Evolutionary conservation across 1,140 invertebrate genomes (phyloP), one percentile per base, ranked within the genome.

Genomic region (Drosophila paulistorum): DNA sequence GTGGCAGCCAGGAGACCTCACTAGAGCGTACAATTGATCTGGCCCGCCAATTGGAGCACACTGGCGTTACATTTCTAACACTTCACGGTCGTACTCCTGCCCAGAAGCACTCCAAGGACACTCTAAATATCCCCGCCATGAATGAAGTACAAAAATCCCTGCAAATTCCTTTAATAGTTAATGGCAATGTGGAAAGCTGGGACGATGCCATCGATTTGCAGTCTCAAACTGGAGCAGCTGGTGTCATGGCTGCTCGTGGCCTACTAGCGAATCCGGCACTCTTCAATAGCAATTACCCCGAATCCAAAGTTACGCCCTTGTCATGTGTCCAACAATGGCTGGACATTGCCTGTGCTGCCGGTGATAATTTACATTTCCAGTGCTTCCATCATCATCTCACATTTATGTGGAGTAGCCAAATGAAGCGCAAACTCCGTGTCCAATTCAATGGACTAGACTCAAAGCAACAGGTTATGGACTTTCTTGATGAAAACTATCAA

Each of bases 351-450:
- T 78, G 92, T 60, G 74, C 81, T 54, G 91, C 92, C 33, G 72
- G 90, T 82, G 69, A 93, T 89, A 90, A 94, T 93, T 92, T 95
- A 77, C 94, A 94, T 42, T 98, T 97, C 93, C 94, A 96, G 66
- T 95, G 94, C 90, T 97, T 98, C 86, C 98, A 99, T 93, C 97
- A 98, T 91, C 98, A 99, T 93, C 93, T 99, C 60, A 96, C 97
- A 54, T 98, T 98, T 90, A 99, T 99, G 98, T 93, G 97, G 77
- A 96, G 98, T 91, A 96, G 96, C 92, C 87, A 96, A 45, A 93
- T 98, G 71, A 93, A 94, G 5, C 96, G 95, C 77, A 91, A 94
- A 57, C 94, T 97, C 82, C 95, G 96, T 77, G 91, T 94, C 73
- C 92, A 95, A 59, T 98, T 98, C 90, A 98, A 98, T 93, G 94